Percentiles rank a stretch among this genome's conserved stretches.
Conservation (phyloP, 2,888 invertebrate species). For the Horisme vitalbata region DNA sequence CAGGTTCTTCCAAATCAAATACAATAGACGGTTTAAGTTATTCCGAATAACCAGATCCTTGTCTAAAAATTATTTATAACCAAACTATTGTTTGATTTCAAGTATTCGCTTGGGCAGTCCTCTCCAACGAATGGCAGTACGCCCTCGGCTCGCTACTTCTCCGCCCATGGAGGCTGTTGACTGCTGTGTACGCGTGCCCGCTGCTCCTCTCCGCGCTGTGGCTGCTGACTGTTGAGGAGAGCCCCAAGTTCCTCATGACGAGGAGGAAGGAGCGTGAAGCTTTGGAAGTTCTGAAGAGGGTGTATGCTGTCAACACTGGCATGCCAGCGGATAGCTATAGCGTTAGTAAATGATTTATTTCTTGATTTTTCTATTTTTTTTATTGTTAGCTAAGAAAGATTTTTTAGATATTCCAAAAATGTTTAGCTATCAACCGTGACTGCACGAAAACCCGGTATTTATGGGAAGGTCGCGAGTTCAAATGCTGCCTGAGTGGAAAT, state of each 20-base stretch:
- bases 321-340: conserved; percentile 49
- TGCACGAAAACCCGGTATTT: too few relatives aligned
- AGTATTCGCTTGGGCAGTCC: conserved; percentile 86
- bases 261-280: conserved; percentile 84
- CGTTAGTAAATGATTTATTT: conserved; percentile 44
- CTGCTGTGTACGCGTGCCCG: conserved; percentile 85
- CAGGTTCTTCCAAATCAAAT: too few relatives aligned
- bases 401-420: too few relatives aligned
- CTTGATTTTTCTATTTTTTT: background rate
- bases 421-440: too few relatives aligned
- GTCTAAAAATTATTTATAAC: too few relatives aligned
- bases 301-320: conserved; percentile 60
- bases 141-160: conserved; percentile 62
- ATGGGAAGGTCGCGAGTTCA: too few relatives aligned
- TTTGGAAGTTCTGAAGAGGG: conserved; percentile 61
- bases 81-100: too few relatives aligned
- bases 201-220: conserved; percentile 70
- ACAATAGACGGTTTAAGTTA: too few relatives aligned
- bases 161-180: conserved; percentile 89
- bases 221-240: conserved; percentile 84
- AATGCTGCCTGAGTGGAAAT: too few relatives aligned
- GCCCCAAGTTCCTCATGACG: conserved; percentile 89
- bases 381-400: too few relatives aligned
- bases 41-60: too few relatives aligned
- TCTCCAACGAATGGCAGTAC: conserved; percentile 77